phyloP scores from a whole-genome alignment of 2,888 invertebrate species.

The Girardia tigrina region DNA sequence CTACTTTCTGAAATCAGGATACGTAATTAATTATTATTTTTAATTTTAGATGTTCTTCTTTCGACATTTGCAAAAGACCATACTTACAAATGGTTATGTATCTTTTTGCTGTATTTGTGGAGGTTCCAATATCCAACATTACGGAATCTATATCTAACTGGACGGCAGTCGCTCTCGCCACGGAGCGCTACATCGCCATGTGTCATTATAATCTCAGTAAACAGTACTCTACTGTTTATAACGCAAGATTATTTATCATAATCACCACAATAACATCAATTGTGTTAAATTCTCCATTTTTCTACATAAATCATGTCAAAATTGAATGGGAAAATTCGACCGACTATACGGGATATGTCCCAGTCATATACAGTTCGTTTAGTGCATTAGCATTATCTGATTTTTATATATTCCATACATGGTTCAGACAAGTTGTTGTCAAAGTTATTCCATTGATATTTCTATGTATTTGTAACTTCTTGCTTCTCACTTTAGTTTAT shows the following conservation, averaged over 20 bases:
- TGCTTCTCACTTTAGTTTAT: neutral
- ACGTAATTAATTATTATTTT: too few relatives aligned
- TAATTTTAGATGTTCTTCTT: neutral
- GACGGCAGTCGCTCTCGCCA: constrained; percentile 28
- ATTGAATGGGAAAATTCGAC: neutral
- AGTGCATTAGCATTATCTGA: neutral
- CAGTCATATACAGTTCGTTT: constrained; percentile 17
- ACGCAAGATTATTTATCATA: neutral
- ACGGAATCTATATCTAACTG: constrained; percentile 32
- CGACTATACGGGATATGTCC: neutral
- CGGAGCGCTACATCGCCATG: constrained; percentile 33
- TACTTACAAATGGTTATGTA: neutral
- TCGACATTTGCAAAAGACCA: neutral
- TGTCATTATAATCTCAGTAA: constrained; percentile 32
- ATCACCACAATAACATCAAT: neutral
- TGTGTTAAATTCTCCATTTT: constrained; percentile 31
- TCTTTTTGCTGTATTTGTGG: constrained; percentile 10
- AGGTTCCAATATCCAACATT: constrained; percentile 31
- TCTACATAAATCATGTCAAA: constrained; percentile 28
- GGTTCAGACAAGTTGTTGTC: constrained; percentile 28
- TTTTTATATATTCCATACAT: constrained; percentile 21
- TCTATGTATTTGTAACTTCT: constrained; percentile 30
- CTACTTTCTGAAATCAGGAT: too few relatives aligned
- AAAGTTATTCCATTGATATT: constrained; percentile 32
- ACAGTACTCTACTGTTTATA: constrained; percentile 20